phyloP scores from a whole-genome alignment of 2,797 vertebrate genomes.

The Leucoraja ocellata region DNA sequence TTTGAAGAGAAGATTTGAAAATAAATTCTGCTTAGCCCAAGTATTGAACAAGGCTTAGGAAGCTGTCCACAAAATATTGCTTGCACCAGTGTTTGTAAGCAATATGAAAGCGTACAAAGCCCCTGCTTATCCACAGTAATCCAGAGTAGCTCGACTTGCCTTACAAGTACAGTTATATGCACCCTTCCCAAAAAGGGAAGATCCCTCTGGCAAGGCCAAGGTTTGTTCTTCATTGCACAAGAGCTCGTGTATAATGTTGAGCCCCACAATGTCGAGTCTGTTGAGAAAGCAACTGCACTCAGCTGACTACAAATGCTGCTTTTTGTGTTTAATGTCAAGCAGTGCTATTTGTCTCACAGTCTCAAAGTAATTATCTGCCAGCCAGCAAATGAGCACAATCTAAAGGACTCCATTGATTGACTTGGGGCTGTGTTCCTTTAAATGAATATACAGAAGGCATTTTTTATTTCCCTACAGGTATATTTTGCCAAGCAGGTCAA shows the following conservation, averaged over 20 bases:
- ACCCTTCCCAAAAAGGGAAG: neutral
- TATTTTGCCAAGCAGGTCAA: slow-evolving; percentile 15
- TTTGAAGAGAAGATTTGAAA: slow-evolving; percentile 5
- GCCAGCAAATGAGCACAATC: neutral
- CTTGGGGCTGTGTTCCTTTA: neutral
- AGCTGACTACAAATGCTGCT: neutral
- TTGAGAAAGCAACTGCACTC: neutral
- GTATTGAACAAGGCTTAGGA: neutral
- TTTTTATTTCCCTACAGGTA: slow-evolving; percentile 6
- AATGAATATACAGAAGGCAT: neutral
- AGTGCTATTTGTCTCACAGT: neutral
- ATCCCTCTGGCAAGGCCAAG: neutral
- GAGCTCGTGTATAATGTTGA: neutral
- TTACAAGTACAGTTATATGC: neutral
- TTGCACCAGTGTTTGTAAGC: neutral
- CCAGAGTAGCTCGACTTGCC: neutral
- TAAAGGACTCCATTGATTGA: slow-evolving; percentile 4
- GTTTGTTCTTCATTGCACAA: neutral
- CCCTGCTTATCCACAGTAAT: neutral
- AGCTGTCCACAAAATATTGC: neutral
- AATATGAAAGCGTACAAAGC: neutral
- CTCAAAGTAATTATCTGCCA: slow-evolving; percentile 12
- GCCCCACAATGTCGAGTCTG: neutral
- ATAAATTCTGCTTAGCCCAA: no score
- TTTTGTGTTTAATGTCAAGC: neutral